phyloP scores from a whole-genome alignment of 2,797 vertebrate genomes.

The Rhincodon typus region DNA sequence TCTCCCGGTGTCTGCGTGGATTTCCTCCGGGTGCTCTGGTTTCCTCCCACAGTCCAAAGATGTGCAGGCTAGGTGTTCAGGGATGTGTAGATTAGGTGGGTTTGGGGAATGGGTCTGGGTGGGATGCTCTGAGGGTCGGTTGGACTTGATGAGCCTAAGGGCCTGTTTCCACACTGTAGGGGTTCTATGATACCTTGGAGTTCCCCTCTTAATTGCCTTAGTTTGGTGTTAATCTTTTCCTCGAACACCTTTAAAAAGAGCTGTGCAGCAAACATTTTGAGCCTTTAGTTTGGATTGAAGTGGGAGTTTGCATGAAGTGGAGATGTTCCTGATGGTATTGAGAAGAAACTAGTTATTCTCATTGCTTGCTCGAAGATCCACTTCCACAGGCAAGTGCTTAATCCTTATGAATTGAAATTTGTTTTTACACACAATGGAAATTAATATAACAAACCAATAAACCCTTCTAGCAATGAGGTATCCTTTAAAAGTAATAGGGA shows the following conservation, averaged over 20 bases:
- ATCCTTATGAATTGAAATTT: neutral
- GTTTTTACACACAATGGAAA: neutral
- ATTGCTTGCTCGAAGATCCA: neutral
- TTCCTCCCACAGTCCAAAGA: too few relatives aligned
- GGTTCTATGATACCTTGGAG: neutral
- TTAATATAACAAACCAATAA: neutral
- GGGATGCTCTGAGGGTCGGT: too few relatives aligned
- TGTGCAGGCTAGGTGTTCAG: too few relatives aligned
- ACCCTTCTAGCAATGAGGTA: neutral
- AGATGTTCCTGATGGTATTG: neutral
- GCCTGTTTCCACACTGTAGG: too few relatives aligned
- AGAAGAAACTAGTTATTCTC: neutral
- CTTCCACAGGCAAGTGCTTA: too few relatives aligned
- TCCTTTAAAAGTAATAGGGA: neutral
- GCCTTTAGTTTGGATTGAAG: neutral
- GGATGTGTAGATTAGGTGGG: too few relatives aligned
- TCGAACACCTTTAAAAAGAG: neutral
- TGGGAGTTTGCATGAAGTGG: neutral
- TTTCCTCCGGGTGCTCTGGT: too few relatives aligned
- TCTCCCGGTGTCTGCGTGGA: too few relatives aligned
- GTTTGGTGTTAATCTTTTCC: neutral
- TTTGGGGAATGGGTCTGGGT: too few relatives aligned
- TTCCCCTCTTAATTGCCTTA: neutral
- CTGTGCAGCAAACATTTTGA: neutral
- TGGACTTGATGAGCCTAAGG: too few relatives aligned